Base-by-base conservation (phyloP, 2,888 invertebrate genomes). In the Nudaria mundana region DNA sequence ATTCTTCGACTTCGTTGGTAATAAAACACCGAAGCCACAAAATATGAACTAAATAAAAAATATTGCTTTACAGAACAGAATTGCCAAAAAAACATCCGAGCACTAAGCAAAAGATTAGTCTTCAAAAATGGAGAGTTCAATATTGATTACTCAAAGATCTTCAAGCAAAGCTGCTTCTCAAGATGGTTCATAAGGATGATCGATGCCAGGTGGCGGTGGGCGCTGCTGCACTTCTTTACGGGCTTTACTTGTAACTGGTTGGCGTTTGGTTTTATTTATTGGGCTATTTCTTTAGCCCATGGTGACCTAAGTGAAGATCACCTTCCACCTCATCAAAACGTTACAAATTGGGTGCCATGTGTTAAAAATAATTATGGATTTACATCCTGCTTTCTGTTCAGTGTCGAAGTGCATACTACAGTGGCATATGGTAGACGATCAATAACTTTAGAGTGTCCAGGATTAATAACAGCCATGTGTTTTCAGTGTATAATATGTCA, bases 361-460 rank as follows among this genome's bases (percentile, higher is more conserved):
- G 93, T 99, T 5, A 91, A 92, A 48, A 95, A 97, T 59, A 93
- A 98, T 37, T 90, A 94, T 61, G 94, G 95, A 22, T 98, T 98
- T 78, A 95, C 97, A 0, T 96, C 98, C 8, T 95, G 97, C 36
- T 97, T 98, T 73, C 91, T 99, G 29, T 98, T 98, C 89, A 97
- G 97, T 56, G 92, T 98, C 47, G 98, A 98, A 89, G 97, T 98
- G 0, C 98, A 98, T 71, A 97, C 98, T 66, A 98, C 98, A 0
- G 97, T 98, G 41, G 98, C 90, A 67, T 97, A 97, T 73, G 97
- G 97, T 7, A 92, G 91, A 35, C 92, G 97, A 39, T 91, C 94
- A 35, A 97, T 97, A 0, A 97, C 97, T 0, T 94, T 97, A 54
- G 95, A 97, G 76, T 99, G 99, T 68, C 96, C 97, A 0, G 95